These are phyloP conservation scores for Bufotes viridis DNA, from an alignment of 2,797 vertebrate species.

Conservation along the genomic window DNA sequence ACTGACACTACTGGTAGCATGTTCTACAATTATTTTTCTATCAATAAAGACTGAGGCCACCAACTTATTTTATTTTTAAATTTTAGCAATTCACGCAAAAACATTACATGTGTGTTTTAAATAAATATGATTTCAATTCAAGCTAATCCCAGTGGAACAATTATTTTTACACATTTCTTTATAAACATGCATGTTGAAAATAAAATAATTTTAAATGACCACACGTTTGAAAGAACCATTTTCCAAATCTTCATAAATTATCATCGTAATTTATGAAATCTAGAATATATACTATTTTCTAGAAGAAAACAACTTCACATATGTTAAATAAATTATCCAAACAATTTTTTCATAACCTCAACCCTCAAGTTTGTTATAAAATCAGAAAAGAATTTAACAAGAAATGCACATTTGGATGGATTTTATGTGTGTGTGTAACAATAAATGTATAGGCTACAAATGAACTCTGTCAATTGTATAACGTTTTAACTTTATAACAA, in stretches of 20 bases:
- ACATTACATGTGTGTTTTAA: conserved; percentile 22
- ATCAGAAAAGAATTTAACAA: conserved; percentile 11
- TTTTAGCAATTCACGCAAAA: conserved; percentile 13
- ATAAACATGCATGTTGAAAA: conserved; percentile 16
- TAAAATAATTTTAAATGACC: conserved; percentile 34
- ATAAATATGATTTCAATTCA: conserved; percentile 21
- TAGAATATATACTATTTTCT: conserved; percentile 27
- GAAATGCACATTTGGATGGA: conserved; percentile 2
- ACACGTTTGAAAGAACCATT: conserved; percentile 29
- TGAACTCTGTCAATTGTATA: background rate
- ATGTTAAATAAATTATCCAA: conserved; percentile 25
- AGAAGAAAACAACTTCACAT: background rate
- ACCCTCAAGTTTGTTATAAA: conserved; percentile 10
- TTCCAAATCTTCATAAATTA: conserved; percentile 25
- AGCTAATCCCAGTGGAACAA: conserved; percentile 72
- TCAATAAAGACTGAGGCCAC: conserved; percentile 32
- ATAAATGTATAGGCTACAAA: background rate
- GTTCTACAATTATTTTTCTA: conserved; percentile 71
- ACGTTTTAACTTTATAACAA: background rate
- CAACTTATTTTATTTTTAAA: conserved; percentile 38
- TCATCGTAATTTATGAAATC: conserved; percentile 30
- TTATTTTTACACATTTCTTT: conserved; percentile 58
- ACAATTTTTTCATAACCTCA: conserved; percentile 14
- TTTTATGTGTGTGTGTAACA: background rate
- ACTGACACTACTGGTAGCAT: background rate